Evolutionary conservation across 2,888 invertebrate genomes (phyloP).

Genomic region (Gymnosoma rotundatum): DNA sequence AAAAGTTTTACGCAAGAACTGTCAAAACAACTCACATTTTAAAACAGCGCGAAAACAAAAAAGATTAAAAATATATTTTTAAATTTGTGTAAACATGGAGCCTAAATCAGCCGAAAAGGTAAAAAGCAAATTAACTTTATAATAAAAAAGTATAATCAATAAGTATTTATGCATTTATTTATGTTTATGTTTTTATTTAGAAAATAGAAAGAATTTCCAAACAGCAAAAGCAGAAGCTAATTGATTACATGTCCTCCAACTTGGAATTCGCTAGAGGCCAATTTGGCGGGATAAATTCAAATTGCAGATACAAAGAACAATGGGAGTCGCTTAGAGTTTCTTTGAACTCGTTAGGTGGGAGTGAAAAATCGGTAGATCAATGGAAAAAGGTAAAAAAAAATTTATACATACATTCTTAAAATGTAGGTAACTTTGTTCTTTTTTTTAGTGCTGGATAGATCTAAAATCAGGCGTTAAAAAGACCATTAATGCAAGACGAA

Average conservation of each 20-base stretch:
- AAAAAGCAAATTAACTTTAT: neutral
- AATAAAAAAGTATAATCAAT: neutral
- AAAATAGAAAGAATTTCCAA: conserved; percentile 27
- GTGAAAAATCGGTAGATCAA: conserved; percentile 4
- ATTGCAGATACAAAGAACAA: neutral
- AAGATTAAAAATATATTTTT: too few relatives aligned
- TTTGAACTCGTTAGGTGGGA: too few relatives aligned
- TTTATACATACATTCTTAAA: neutral
- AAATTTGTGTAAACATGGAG: too few relatives aligned
- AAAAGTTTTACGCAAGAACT: too few relatives aligned
- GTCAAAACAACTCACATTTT: too few relatives aligned
- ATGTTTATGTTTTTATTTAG: neutral
- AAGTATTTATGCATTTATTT: neutral
- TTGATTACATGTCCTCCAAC: conserved; percentile 9
- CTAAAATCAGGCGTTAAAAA: conserved; percentile 12
- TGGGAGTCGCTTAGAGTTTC: conserved; percentile 29
- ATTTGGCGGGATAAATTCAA: neutral
- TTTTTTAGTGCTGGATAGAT: conserved; percentile 15
- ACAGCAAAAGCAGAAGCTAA: conserved; percentile 9
- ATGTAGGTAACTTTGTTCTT: neutral
- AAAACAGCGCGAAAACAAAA: too few relatives aligned
- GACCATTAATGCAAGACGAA: neutral
- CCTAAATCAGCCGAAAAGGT: neutral
- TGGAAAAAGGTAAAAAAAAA: conserved; percentile 10
- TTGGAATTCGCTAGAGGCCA: too few relatives aligned